Evolutionary conservation across 2,888 invertebrate species (phyloP), one percentile per base, ranked within the genome.

Genomic region (Camptogramma bilineatum): DNA sequence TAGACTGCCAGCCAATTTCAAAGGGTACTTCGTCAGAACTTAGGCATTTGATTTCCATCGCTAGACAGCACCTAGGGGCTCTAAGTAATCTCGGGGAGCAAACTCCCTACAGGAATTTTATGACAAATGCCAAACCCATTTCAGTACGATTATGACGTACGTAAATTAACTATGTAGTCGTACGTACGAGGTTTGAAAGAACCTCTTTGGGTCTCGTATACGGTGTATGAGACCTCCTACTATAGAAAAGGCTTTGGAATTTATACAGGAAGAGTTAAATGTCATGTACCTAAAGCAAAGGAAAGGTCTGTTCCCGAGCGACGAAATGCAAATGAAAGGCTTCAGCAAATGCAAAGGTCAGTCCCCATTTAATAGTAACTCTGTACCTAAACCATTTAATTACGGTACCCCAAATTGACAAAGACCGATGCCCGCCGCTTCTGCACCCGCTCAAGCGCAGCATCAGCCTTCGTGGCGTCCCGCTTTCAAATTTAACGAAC

Each of bases 211-310:
- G 0, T 73, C 71, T 2, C 59, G 75, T 2, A 74, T 77, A 3
- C 68, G 76, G 7, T 74, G 74, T 55, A 77, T 76, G 76, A 62
- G 73, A 1, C 74, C 76, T 0, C 68, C 62, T 0, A 64, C 69
- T 1, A 68, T 75, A 0, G 71, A 76, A 51, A 70, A 73, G 19
- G 76, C 72, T 0, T 34, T 75, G 9, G 71, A 75, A 21, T 76
- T 64, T 55, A 73, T 72, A 0, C 74, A 75, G 0, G 75, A 74
- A 18, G 74, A 75, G 44, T 1, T 69, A 2, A 75, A 75, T 51
- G 68, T 66, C 0, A 2, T 73, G 4, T 74, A 75, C 42, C 8
- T 74, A 7, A 74, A 77, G 31, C n/a, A n/a, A n/a, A n/a, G n/a
- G n/a, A n/a, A n/a, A n/a, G n/a, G n/a, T n/a, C n/a, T n/a, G n/a